Base-by-base conservation (phyloP, 2,797 vertebrate species). In the Poecile montanus region DNA sequence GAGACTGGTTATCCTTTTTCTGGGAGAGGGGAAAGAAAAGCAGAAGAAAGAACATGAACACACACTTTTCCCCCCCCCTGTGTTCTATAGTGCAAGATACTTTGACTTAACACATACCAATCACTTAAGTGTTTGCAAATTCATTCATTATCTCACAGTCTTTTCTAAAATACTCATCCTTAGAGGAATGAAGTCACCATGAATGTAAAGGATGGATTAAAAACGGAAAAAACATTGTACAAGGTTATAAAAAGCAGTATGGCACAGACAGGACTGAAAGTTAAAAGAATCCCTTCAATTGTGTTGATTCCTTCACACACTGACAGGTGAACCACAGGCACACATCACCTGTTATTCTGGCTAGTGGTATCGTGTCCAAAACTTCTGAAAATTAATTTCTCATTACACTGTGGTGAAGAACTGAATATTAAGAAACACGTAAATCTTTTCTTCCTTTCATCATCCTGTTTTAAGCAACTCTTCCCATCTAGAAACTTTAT, bases 11-110 rank as follows among this genome's bases (percentile, higher is more conserved):
- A 51, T 4, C 3, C 18, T 53, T 75, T 57, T 36, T 23, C 2
- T 6, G 7, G 3, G 16, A 32, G 3, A 14, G 3, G 5, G 6
- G 7, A 20, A 32, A 44, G 27, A 60, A 85, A 62, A 76, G 23
- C 13, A 74, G 12, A 80, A 58, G 29, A 42, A 80, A n/a, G 56
- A 60, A 50, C 10, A 12, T 6, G 15, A 67, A 40, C 9, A 23
- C 7, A 44, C 7, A 32, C 5, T 29, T 61, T 30, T 66, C 36
- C 11, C 0, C 4, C 4, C 4, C 44, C 9, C 3, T 13, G 5
- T 42, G 45, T 40, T 63, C 30, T 47, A 67, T 54, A 47, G 40
- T 38, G 20, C 23, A 79, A 51, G 19, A 20, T 60, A 47, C 27
- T 65, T 68, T 57, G 17, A 20, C 13, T 72, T 65, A 79, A 57